Conservation (phyloP, 2,888 invertebrate species). For the Scelioninae gen. 2 region DNA sequence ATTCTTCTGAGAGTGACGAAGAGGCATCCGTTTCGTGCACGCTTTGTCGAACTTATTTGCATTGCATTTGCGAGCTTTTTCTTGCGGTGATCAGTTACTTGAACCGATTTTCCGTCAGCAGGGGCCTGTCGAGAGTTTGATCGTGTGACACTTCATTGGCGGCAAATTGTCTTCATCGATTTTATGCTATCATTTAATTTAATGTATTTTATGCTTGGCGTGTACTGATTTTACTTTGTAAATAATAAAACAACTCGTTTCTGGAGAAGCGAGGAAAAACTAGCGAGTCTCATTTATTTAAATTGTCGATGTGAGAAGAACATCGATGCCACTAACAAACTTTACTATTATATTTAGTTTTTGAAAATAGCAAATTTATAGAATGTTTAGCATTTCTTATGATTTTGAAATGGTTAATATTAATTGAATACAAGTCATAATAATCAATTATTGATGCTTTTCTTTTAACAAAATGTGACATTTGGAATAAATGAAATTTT, state of each 20-base stretch:
- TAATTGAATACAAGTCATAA: too few relatives aligned
- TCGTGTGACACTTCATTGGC: background rate
- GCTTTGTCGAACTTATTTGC: constrained; percentile 37
- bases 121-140: constrained; percentile 10
- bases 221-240: constrained; percentile 6
- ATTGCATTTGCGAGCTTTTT: constrained; percentile 39
- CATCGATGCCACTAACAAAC: background rate
- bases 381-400: too few relatives aligned
- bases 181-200: constrained; percentile 7
- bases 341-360: background rate
- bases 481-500: too few relatives aligned
- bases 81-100: constrained; percentile 9
- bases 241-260: constrained; percentile 8
- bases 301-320: background rate
- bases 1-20: constrained; percentile 34
- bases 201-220: constrained; percentile 3
- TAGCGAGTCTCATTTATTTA: background rate
- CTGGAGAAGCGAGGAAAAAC: background rate
- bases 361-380: too few relatives aligned
- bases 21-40: constrained; percentile 18
- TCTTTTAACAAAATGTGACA: too few relatives aligned
- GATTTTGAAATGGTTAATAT: too few relatives aligned
- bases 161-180: background rate
- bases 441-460: too few relatives aligned
- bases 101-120: constrained; percentile 9